phyloP scores from a whole-genome alignment of 2,113 vertebrate species.

The Phrynocephalus versicolor region DNA sequence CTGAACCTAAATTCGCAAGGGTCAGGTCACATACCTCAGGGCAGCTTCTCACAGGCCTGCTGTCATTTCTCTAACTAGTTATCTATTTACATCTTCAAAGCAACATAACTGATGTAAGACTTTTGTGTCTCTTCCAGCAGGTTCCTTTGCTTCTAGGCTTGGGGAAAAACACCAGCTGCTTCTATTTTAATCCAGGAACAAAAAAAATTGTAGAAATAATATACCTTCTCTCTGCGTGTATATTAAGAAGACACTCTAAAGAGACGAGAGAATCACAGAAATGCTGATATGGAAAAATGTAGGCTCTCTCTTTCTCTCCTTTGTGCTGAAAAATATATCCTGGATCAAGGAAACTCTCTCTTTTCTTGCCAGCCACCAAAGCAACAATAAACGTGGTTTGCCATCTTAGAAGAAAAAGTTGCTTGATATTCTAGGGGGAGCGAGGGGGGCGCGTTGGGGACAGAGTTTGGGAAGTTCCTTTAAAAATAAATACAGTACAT shows the following conservation, averaged over 20 bases:
- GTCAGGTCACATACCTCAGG: background rate
- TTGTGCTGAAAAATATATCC: background rate
- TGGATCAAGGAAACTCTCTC: background rate
- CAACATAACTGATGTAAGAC: constrained; percentile 29
- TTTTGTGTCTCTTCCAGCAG: constrained; percentile 20
- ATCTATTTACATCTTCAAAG: constrained; percentile 37
- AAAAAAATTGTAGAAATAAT: constrained; percentile 45
- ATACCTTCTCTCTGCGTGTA: background rate
- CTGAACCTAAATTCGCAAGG: background rate
- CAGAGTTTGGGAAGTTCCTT: too few relatives aligned
- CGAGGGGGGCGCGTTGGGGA: too few relatives aligned
- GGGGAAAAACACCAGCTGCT: constrained; percentile 46
- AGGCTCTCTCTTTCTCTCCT: background rate
- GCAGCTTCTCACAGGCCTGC: constrained; percentile 23
- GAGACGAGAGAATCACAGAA: background rate
- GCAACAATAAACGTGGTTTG: rapidly evolving
- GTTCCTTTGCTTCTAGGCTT: constrained; percentile 47
- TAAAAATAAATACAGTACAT: too few relatives aligned
- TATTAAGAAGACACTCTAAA: rapidly evolving
- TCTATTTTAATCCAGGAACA: constrained; percentile 59
- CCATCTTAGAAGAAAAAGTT: background rate
- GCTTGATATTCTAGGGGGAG: background rate
- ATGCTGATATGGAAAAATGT: rapidly evolving
- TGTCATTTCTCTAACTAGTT: constrained; percentile 10
- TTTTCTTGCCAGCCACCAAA: rapidly evolving